A percentile compares a stretch with the other conserved stretches of the same genome.
These are phyloP conservation scores for Daubentonia madagascariensis DNA, from an alignment of 2,113 vertebrate species.

Conservation along the genomic window DNA sequence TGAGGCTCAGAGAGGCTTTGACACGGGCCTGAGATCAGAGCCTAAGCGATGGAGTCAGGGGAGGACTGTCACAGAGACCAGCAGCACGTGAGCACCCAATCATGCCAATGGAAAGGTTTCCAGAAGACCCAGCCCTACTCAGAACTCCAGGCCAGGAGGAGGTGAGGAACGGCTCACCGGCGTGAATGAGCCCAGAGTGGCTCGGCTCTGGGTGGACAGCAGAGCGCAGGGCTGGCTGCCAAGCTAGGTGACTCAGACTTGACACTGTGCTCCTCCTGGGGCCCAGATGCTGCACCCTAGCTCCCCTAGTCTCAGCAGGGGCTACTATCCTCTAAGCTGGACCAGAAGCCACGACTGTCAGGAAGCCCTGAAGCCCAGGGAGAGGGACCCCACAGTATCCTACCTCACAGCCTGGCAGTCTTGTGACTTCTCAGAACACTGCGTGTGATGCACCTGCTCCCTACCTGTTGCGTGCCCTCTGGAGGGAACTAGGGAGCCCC, in stretches of 20 bases:
- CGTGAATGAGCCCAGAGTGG: background rate
- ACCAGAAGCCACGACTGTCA: background rate
- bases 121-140: background rate
- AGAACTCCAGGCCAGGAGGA: background rate
- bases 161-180: background rate
- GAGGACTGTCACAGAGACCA: background rate
- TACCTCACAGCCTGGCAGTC: background rate
- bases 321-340: background rate
- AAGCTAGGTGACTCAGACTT: background rate
- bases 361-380: background rate
- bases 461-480: background rate
- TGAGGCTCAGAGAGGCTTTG: background rate
- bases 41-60: background rate
- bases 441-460: background rate
- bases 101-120: background rate
- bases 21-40: background rate
- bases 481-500: background rate
- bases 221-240: background rate
- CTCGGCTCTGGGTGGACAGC: background rate
- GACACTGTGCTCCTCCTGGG: background rate
- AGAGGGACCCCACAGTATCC: background rate
- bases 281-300: background rate
- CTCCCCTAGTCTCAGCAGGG: background rate
- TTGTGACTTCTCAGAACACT: background rate
- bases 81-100: no score